These are phyloP conservation scores for Apis dorsata DNA, from an alignment of 1,140 invertebrate species.

Conservation along the genomic window DNA sequence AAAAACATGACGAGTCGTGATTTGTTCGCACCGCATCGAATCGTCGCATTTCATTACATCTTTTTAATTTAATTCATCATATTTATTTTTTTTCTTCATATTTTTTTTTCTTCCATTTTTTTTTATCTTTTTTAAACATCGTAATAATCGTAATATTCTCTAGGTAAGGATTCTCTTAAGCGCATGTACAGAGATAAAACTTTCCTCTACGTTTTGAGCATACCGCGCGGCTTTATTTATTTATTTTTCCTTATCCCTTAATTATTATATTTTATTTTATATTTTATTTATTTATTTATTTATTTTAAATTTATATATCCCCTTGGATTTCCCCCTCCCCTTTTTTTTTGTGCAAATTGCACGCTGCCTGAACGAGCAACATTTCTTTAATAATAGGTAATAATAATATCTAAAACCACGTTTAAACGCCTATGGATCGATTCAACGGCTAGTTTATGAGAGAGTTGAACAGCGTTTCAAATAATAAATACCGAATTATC, in stretches of 20 bases:
- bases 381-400: constrained; percentile 30
- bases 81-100: not conserved
- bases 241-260: constrained; percentile 1
- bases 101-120: not conserved
- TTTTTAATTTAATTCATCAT: not conserved
- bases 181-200: constrained; percentile 60
- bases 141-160: constrained; percentile 52
- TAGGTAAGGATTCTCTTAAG: constrained; percentile 60
- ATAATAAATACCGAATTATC: not conserved
- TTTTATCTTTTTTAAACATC: constrained; percentile 14
- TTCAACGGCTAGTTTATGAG: constrained; percentile 51
- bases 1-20: constrained; percentile 38
- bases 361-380: constrained; percentile 14
- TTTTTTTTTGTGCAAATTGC: not conserved
- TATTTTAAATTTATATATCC: constrained; percentile 18
- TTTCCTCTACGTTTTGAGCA: constrained; percentile 75
- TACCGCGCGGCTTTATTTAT: constrained; percentile 71
- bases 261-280: constrained; percentile 18
- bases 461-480: constrained; percentile 9
- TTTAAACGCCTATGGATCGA: constrained; percentile 57
- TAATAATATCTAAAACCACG: constrained; percentile 52
- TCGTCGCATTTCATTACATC: constrained; percentile 17
- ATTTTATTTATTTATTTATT: constrained; percentile 31
- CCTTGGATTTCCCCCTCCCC: not conserved
- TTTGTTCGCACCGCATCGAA: constrained; percentile 40